Evolutionary conservation across 2,888 invertebrate genomes (phyloP), one percentile per base, ranked within the genome.

Genomic region (Pardosa pseudoannulata): DNA sequence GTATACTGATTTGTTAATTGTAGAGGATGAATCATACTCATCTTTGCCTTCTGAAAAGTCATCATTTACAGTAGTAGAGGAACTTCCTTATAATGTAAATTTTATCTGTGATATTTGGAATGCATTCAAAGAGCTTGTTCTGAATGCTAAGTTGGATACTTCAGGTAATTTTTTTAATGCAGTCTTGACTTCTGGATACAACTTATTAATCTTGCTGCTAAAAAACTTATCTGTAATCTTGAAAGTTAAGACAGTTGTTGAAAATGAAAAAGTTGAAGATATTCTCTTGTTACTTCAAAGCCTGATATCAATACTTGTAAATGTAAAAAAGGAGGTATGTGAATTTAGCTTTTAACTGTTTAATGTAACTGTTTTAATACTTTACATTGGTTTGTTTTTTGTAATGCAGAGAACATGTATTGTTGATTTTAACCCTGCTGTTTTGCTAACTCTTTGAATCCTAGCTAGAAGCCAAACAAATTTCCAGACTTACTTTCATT

Each of bases 51-150:
- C 19, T 56, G 56, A 19, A 56, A 9, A 36, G 36, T 23, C 56
- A 46, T 2, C 6, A 56, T 56, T 56, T 56, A 56, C 56, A 6
- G 56, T 23, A 23, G 23, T 56, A 6, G 56, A 56, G 3, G 56
- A 56, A 23, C 23, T n/a, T 70, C 36, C 31, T 46, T 75, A 75
- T 41, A 41, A n/a, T 29, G 41, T 82, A 13, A 36, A 31, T 64
- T 70, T 70, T 41, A 70, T 76, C 28, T 75, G 75, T 73, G 83
- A 85, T 73, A 19, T 85, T 5, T 85, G 83, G 83, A 73, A 68
- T 11, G 67, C 46, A 19, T 85, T 67, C 23, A 78, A 79, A 31
- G 83, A 85, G 23, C 16, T 85, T 16, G 19, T 78, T 7, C 72
- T 71, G 11, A 67, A 41, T 41, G 7, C 67, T 16, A 85, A 78